Percentiles rank a stretch among this genome's conserved stretches.
phyloP scores from a whole-genome alignment of 2,797 vertebrate genomes.

The Falco concolor region DNA sequence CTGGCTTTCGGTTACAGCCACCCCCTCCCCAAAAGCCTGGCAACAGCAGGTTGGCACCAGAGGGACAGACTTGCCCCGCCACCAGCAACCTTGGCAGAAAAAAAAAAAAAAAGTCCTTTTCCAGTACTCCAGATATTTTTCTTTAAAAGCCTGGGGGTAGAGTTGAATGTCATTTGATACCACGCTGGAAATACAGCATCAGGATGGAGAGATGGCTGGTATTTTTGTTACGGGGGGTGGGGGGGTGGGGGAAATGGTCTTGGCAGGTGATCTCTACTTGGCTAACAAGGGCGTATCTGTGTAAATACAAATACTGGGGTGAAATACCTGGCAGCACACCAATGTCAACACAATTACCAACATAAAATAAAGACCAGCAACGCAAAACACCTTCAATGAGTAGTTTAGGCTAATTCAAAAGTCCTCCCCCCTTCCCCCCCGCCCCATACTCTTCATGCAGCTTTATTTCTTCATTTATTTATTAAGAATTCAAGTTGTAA shows the following conservation, averaged over 20 bases:
- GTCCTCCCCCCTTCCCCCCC: not conserved
- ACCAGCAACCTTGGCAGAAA: not conserved
- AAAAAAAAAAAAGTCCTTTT: not conserved
- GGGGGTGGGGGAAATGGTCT: not conserved
- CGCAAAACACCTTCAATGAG: not conserved
- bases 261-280: conserved; percentile 17
- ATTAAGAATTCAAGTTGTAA: conserved; percentile 17
- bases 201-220: not conserved
- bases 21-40: not conserved
- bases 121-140: not conserved
- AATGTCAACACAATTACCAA: not conserved
- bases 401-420: not conserved
- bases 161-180: not conserved
- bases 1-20: not conserved
- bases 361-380: conserved; percentile 2
- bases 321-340: conserved; percentile 41
- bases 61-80: not conserved
- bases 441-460: not conserved
- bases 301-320: not conserved
- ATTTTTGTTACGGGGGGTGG: not conserved
- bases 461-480: not conserved
- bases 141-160: not conserved
- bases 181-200: not conserved
- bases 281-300: conserved; percentile 19
- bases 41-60: not conserved